A percentile compares a stretch with the other conserved stretches of the same genome.
Conservation (phyloP, 1,140 invertebrate species). For the Heliconius hermathena region DNA sequence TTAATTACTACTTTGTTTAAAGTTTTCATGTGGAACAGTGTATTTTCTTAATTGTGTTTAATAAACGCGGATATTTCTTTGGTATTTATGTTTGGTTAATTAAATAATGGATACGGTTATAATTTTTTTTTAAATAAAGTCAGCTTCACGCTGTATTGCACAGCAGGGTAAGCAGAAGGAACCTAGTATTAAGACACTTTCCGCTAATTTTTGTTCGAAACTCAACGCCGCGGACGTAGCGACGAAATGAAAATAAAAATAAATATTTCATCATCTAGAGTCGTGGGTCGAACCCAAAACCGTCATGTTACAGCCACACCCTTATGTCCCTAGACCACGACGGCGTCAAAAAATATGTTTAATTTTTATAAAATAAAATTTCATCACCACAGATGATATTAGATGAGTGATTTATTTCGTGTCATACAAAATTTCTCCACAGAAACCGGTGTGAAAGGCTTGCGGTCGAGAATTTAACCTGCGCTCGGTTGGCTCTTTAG, state of each 20-base stretch:
- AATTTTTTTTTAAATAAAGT: neutral
- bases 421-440: constrained; percentile 34
- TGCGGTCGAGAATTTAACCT: constrained; percentile 35
- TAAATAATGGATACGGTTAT: neutral
- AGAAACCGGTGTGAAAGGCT: constrained; percentile 41
- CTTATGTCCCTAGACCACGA: neutral
- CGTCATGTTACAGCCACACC: too few relatives aligned
- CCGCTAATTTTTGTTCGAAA: too few relatives aligned
- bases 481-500: constrained; percentile 33
- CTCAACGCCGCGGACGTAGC: neutral
- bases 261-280: too few relatives aligned
- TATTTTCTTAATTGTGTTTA: neutral
- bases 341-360: neutral
- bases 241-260: neutral
- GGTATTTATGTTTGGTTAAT: constrained; percentile 1
- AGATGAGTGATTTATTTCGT: constrained; percentile 25
- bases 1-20: neutral
- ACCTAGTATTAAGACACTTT: too few relatives aligned
- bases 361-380: neutral
- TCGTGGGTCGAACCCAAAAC: too few relatives aligned
- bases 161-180: too few relatives aligned
- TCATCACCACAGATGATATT: constrained; percentile 3
- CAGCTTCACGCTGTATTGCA: too few relatives aligned
- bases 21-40: neutral
- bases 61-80: constrained; percentile 12